phyloP scores from a whole-genome alignment of 2,797 vertebrate species.

The Loriculus beryllinus region DNA sequence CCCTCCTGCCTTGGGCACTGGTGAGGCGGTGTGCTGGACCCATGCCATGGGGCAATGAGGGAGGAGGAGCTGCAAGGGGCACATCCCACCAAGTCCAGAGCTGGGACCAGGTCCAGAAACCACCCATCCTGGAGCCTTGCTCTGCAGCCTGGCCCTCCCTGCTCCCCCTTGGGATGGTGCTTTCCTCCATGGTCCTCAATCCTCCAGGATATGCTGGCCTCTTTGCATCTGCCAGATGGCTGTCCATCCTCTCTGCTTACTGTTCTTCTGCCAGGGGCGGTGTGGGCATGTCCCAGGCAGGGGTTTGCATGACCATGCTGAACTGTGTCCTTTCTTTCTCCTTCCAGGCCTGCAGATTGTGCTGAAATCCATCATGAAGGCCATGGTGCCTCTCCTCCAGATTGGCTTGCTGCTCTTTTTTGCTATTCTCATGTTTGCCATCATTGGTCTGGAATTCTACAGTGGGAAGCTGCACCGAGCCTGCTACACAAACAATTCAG shows the following conservation, averaged over 20 bases:
- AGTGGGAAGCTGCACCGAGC: constrained; percentile 91
- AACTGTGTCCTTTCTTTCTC: background rate
- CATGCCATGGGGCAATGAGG: rapidly evolving
- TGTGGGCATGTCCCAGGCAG: background rate
- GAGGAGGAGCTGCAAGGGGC: background rate
- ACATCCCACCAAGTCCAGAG: background rate
- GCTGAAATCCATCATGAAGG: constrained; percentile 98
- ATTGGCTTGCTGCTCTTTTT: constrained; percentile 96
- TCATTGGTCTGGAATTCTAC: constrained; percentile 98
- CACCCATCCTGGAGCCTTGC: background rate
- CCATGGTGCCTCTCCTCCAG: constrained; percentile 97
- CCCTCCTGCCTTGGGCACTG: background rate
- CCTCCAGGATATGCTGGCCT: background rate
- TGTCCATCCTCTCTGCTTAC: background rate
- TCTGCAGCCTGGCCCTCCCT: background rate
- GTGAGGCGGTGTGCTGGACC: background rate
- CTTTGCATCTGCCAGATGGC: background rate
- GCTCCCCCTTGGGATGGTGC: background rate
- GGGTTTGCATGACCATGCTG: background rate
- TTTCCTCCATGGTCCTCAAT: background rate
- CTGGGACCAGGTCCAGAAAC: background rate
- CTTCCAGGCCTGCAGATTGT: constrained; percentile 92
- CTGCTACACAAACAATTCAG: constrained; percentile 84
- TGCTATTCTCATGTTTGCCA: constrained; percentile 99
- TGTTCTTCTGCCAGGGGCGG: background rate